These are phyloP conservation scores for Pipra filicauda DNA, from an alignment of 2,113 vertebrate genomes.

Conservation along the genomic window DNA sequence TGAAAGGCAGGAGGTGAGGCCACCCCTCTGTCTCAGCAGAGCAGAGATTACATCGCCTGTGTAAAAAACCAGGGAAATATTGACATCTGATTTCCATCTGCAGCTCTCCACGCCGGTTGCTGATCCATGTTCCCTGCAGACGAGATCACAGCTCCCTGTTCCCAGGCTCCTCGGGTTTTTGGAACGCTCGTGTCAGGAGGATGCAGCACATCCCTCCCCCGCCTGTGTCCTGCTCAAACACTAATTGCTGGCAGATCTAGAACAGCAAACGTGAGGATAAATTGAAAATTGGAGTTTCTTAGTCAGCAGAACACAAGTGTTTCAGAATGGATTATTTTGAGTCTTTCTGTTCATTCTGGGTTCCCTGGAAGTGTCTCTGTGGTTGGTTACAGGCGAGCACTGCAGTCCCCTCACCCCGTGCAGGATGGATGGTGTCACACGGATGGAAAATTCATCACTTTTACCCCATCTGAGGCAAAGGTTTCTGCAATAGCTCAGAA, in stretches of 20 bases:
- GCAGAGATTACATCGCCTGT: accelerated
- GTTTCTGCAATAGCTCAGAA: not conserved
- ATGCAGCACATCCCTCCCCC: not conserved
- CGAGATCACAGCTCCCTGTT: too few species aligned
- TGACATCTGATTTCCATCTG: not conserved
- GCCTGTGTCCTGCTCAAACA: not conserved
- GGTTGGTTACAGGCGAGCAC: not conserved
- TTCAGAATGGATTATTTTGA: not conserved
- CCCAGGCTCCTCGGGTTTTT: not conserved
- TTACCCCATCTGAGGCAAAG: not conserved
- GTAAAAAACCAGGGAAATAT: too few species aligned
- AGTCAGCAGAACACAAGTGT: not conserved
- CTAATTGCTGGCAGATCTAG: not conserved
- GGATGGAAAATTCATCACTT: not conserved
- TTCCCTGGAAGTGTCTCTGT: not conserved
- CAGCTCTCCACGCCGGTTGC: accelerated
- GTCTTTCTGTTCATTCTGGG: not conserved
- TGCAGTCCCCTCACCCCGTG: not conserved
- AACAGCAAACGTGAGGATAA: not conserved
- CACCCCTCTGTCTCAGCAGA: not conserved
- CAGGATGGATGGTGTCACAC: not conserved
- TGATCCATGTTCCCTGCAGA: not conserved
- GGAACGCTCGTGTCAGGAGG: accelerated
- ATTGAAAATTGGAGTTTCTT: not conserved
- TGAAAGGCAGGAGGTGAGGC: not conserved